These are phyloP conservation scores for Trididemnum miniatum DNA, from an alignment of 23 tunicate species.

Conservation along the genomic window DNA sequence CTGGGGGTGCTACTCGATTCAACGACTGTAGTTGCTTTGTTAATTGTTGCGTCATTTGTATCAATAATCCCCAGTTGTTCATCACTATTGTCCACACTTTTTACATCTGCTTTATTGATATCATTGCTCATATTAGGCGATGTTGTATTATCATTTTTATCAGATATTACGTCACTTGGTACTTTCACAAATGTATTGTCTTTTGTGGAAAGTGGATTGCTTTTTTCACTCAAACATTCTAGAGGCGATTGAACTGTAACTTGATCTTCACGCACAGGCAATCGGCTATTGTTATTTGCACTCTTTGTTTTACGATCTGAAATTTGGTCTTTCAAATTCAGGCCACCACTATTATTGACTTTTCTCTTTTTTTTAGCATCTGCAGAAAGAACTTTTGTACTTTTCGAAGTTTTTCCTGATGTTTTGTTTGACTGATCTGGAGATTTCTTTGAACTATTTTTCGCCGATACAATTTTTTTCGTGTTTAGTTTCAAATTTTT, in stretches of 20 bases:
- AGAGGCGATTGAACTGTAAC: not conserved
- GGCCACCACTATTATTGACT: not conserved
- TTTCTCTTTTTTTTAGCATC: constrained; percentile 4
- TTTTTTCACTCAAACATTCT: not conserved
- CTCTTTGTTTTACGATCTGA: constrained; percentile 7
- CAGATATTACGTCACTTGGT: not conserved
- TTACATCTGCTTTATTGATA: not conserved
- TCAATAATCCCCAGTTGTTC: not conserved
- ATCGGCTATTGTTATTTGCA: not conserved
- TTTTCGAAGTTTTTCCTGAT: constrained; percentile 21
- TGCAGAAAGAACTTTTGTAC: not conserved
- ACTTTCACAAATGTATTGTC: not conserved
- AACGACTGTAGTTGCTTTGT: no score
- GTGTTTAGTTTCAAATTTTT: not conserved
- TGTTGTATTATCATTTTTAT: not conserved
- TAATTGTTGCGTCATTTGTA: not conserved
- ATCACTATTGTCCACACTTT: not conserved
- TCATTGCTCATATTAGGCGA: not conserved
- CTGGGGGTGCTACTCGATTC: not conserved
- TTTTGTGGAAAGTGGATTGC: not conserved
- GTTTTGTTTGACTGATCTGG: not conserved
- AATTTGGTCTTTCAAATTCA: not conserved
- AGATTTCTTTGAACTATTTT: not conserved
- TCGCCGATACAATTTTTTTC: not conserved
- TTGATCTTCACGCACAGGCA: not conserved